Evolutionary conservation across 2,888 invertebrate species (phyloP).

Genomic region (Aphidius colemani): DNA sequence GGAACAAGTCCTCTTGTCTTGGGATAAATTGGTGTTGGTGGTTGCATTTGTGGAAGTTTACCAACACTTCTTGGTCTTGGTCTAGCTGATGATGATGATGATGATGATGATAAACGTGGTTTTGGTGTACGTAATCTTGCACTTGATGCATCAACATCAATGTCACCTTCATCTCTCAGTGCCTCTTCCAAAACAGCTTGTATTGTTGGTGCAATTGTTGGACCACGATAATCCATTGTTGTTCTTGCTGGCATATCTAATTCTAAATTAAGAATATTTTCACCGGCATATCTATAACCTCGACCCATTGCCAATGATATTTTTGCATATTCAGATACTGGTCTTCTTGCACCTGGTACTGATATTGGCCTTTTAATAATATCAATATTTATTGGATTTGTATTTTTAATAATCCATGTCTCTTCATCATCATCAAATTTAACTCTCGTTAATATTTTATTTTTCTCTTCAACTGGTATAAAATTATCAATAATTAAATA

Average conservation of each 20-base stretch:
- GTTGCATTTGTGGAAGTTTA: constrained; percentile 53
- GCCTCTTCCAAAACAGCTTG: constrained; percentile 63
- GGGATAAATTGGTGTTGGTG: constrained; percentile 56
- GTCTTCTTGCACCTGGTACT: constrained; percentile 67
- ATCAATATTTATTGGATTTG: constrained; percentile 58
- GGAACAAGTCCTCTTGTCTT: constrained; percentile 58
- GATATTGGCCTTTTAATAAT: constrained; percentile 68
- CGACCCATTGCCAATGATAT: constrained; percentile 62
- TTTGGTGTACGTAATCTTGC: constrained; percentile 45
- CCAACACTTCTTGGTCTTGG: constrained; percentile 54
- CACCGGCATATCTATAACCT: constrained; percentile 62
- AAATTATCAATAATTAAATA: constrained; percentile 88
- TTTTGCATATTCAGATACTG: constrained; percentile 68
- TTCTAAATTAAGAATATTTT: constrained; percentile 76
- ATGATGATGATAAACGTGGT: constrained; percentile 47
- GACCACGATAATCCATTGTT: constrained; percentile 75
- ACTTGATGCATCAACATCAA: constrained; percentile 56
- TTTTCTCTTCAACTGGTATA: constrained; percentile 81
- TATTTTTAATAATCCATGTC: constrained; percentile 68
- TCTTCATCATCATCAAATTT: constrained; percentile 84
- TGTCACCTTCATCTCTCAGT: constrained; percentile 56
- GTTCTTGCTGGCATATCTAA: constrained; percentile 78
- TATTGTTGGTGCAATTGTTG: constrained; percentile 73
- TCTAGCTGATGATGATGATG: constrained; percentile 30
- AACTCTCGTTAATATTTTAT: constrained; percentile 73